These are phyloP conservation scores for Illadopsis cleaveri DNA, from an alignment of 2,113 vertebrate genomes.

Conservation along the genomic window DNA sequence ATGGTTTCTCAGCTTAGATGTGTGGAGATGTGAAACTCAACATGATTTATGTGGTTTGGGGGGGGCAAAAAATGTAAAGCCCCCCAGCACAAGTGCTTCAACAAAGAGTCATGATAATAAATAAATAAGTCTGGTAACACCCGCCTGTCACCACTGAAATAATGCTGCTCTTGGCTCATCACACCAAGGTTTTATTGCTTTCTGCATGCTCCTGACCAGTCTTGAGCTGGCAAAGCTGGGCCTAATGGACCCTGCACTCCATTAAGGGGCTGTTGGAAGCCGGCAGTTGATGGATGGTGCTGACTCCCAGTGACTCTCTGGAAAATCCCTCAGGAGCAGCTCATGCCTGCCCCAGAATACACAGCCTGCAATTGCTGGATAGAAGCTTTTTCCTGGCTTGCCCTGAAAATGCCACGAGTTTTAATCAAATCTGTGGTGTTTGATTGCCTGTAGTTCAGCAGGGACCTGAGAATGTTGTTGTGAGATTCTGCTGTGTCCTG, in stretches of 20 bases:
- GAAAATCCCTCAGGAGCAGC: not conserved
- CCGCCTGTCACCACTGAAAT: not conserved
- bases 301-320: not conserved
- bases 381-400: not conserved
- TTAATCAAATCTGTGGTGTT: not conserved
- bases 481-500: not conserved
- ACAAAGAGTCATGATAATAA: not conserved
- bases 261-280: not conserved
- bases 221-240: not conserved
- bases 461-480: not conserved
- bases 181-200: not conserved
- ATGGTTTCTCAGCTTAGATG: not conserved
- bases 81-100: not conserved
- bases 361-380: fast-evolving
- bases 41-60: fast-evolving
- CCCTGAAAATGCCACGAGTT: not conserved
- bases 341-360: not conserved
- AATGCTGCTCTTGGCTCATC: not conserved
- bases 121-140: not conserved
- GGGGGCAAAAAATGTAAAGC: not conserved
- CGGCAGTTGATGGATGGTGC: not conserved
- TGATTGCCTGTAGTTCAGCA: not conserved
- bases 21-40: not conserved
- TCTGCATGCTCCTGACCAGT: not conserved
- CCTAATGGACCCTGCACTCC: not conserved